Conservation (phyloP, 2,888 invertebrate species). For the Tetranychus piercei region DNA sequence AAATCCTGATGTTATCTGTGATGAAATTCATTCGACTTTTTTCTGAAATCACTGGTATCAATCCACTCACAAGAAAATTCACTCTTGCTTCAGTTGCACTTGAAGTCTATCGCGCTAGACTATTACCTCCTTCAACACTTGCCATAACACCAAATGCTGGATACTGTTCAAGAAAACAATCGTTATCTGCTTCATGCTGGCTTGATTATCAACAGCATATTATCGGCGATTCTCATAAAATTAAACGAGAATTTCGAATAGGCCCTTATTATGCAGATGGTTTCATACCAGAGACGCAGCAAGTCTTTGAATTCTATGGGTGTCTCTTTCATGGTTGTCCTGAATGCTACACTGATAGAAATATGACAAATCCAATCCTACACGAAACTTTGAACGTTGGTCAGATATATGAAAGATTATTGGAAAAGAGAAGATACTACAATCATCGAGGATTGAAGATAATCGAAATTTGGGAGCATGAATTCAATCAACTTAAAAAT, state of each 20-base stretch:
- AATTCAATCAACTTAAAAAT: slow-evolving; percentile 20
- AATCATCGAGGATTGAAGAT: slow-evolving; percentile 22
- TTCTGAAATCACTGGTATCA: slow-evolving; percentile 14
- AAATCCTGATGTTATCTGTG: slow-evolving; percentile 9
- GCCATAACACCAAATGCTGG: slow-evolving; percentile 22
- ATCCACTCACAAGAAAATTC: slow-evolving; percentile 21
- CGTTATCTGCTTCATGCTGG: slow-evolving; percentile 1
- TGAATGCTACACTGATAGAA: background rate
- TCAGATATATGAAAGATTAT: background rate
- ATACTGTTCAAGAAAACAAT: slow-evolving; percentile 15
- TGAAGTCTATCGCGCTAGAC: slow-evolving; percentile 17
- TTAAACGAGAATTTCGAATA: background rate
- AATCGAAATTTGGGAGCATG: slow-evolving; percentile 26
- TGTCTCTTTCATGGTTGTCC: slow-evolving; percentile 7
- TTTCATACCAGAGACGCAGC: background rate
- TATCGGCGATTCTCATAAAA: background rate
- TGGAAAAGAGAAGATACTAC: background rate
- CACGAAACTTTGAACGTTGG: no score
- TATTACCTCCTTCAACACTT: slow-evolving; percentile 20
- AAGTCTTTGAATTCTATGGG: slow-evolving; percentile 8
- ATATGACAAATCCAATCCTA: background rate
- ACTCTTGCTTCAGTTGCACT: slow-evolving; percentile 25
- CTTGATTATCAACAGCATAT: background rate
- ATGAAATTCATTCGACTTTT: slow-evolving; percentile 1
- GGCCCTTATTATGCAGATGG: slow-evolving; percentile 14